Percentiles rank a stretch among this genome's conserved stretches.
These are phyloP conservation scores for Suncus etruscus DNA, from an alignment of 2,113 vertebrate genomes.

Conservation along the genomic window DNA sequence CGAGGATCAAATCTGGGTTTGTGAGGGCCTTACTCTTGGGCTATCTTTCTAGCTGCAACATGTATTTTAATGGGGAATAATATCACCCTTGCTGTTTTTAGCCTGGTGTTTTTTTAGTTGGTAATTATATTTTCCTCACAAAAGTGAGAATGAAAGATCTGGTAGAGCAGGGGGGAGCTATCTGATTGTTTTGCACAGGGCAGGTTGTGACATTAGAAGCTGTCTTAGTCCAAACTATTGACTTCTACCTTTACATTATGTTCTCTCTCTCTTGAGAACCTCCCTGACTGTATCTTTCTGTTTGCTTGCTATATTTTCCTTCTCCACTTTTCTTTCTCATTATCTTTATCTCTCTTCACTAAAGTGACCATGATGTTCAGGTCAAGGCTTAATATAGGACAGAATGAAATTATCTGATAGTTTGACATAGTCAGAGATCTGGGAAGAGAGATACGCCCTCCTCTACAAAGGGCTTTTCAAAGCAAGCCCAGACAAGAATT, in stretches of 20 bases:
- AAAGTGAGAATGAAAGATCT: background rate
- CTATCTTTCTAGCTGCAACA: background rate
- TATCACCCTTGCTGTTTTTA: slow-evolving; percentile 25
- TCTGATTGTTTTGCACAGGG: background rate
- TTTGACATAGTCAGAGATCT: background rate
- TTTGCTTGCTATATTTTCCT: background rate
- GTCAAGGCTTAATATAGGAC: slow-evolving; percentile 61
- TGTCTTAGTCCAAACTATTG: background rate
- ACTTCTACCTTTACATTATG: background rate
- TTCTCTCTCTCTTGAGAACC: background rate
- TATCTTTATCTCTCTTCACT: slow-evolving; percentile 19
- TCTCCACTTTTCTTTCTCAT: background rate
- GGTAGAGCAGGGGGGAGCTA: background rate
- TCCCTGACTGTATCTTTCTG: background rate
- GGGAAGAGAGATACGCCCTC: slow-evolving; percentile 36
- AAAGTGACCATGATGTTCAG: background rate
- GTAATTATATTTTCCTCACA: slow-evolving; percentile 27
- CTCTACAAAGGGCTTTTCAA: slow-evolving; percentile 58
- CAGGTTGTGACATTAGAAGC: background rate
- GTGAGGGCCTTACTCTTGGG: too few species aligned
- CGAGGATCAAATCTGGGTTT: too few species aligned
- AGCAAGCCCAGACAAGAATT: slow-evolving; percentile 74
- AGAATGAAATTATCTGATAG: slow-evolving; percentile 48
- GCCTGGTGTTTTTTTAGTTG: background rate
- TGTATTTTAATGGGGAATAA: slow-evolving; percentile 21